These are phyloP conservation scores for Ochropleura plecta DNA, from an alignment of 2,888 invertebrate species.

Conservation along the genomic window DNA sequence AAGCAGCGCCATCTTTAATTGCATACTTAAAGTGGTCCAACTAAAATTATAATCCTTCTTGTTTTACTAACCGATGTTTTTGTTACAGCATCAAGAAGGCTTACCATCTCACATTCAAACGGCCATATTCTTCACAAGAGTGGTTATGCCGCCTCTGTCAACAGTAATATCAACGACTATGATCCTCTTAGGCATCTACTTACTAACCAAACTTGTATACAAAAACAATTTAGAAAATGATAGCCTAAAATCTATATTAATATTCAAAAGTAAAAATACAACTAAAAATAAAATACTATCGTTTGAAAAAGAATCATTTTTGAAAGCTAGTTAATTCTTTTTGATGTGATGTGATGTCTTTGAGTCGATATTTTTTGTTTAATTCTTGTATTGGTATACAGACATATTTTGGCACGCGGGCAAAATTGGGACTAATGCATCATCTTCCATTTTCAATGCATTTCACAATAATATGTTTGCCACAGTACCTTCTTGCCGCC, in stretches of 20 bases:
- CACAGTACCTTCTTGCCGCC: neutral
- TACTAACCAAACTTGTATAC: slow-evolving; percentile 78
- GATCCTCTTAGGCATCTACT: slow-evolving; percentile 76
- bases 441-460: too few species aligned
- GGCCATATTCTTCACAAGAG: slow-evolving; percentile 87
- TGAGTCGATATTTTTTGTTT: slow-evolving; percentile 32
- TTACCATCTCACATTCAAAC: slow-evolving; percentile 87
- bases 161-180: slow-evolving; percentile 71
- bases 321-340: slow-evolving; percentile 70
- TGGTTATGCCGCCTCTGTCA: slow-evolving; percentile 88
- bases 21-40: neutral
- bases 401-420: neutral
- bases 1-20: too few species aligned
- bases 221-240: slow-evolving; percentile 73
- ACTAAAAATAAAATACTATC: slow-evolving; percentile 79
- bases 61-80: slow-evolving; percentile 51
- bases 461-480: too few species aligned
- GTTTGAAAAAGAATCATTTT: slow-evolving; percentile 81
- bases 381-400: neutral
- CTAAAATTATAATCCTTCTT: neutral
- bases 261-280: slow-evolving; percentile 79
- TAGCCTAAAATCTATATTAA: slow-evolving; percentile 74
- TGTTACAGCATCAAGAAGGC: slow-evolving; percentile 90
- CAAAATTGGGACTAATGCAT: neutral
- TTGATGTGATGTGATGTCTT: slow-evolving; percentile 11